Base-by-base conservation (phyloP, 2,888 invertebrate genomes). In the Toxonevra muliebris region DNA sequence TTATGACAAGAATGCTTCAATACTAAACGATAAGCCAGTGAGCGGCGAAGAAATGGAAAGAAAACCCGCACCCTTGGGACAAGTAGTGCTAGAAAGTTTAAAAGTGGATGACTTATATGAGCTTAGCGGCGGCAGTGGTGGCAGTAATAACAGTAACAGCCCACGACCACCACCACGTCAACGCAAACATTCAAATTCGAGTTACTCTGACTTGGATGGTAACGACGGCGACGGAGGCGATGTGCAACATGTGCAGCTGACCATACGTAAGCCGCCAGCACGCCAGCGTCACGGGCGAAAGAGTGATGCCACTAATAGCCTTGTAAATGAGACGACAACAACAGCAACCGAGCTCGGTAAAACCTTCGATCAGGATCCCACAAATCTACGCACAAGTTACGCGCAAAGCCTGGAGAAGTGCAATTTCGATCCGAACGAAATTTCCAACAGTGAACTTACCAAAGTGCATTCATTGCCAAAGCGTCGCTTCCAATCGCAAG, bases 1-100 rank as follows among this genome's bases (percentile, higher is more conserved):
- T 76, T 89, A 88, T 77, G 88, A 89, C 73, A 87, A 87, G 54
- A 88, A 88, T 73, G 82, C 88, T 5, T 89, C 89, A 15, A 88
- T 88, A 74, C 78, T 89, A 75, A 89, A 88, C 52, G 88, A 88
- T 62, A 71, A 76, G 48, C 76, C 77, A 4, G 54, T 75, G 8
- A 68, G 68, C 5, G 65, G 65, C 17, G 66, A 68, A 50, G 71
- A 62, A 40, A 53, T 54, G 8, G 48, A 12, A 55, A 19, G 17
- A 15, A 42, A 57, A 53, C 17, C 19, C 1, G 12, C 12, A n/a
- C 45, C 13, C 41, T 42, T 13, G 15, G 10, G n/a, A 11, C 15
- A 42, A 41, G 15, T 41, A n/a, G 19, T 42, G 11, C 43, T 20
- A 10, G 58, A 57, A 20, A 19, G 10, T 5, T 17, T 40, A n/a